Evolutionary conservation across 2,113 vertebrate genomes (phyloP).

Genomic region (Polyodon spathula): DNA sequence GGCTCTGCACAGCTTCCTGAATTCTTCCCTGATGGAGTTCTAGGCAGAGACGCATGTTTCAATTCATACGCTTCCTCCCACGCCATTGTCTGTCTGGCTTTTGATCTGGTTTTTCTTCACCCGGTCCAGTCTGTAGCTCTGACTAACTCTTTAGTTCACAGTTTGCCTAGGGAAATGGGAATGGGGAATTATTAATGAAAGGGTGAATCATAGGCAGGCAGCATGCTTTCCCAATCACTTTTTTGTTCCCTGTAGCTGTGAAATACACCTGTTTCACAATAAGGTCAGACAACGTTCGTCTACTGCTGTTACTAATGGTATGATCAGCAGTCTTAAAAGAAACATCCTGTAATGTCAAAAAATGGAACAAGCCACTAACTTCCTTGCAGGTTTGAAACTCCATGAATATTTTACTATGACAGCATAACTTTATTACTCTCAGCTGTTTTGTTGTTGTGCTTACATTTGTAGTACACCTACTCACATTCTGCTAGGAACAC

Average conservation of each 20-base stretch:
- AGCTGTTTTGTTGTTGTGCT: background rate
- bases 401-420: background rate
- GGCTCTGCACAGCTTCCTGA: constrained; percentile 62
- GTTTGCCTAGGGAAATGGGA: constrained; percentile 32
- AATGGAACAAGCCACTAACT: background rate
- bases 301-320: constrained; percentile 1
- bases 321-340: constrained; percentile 5
- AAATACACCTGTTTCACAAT: constrained; percentile 34
- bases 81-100: constrained; percentile 47
- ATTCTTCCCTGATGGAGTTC: constrained; percentile 42
- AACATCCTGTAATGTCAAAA: constrained; percentile 11
- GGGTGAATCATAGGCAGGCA: constrained; percentile 35
- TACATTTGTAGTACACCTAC: too few species aligned
- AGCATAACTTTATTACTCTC: background rate
- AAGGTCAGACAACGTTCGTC: constrained; percentile 15
- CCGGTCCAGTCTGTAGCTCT: constrained; percentile 21
- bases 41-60: constrained; percentile 49
- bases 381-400: background rate
- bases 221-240: constrained; percentile 19
- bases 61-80: constrained; percentile 29
- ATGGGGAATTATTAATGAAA: constrained; percentile 26
- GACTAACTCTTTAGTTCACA: constrained; percentile 29
- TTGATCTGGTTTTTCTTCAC: constrained; percentile 41
- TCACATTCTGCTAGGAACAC: too few species aligned
- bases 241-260: background rate